A percentile compares a stretch with the other conserved stretches of the same genome.
Evolutionary conservation across 1,140 invertebrate species (phyloP).

Genomic region (Sminthurides bifidus): DNA sequence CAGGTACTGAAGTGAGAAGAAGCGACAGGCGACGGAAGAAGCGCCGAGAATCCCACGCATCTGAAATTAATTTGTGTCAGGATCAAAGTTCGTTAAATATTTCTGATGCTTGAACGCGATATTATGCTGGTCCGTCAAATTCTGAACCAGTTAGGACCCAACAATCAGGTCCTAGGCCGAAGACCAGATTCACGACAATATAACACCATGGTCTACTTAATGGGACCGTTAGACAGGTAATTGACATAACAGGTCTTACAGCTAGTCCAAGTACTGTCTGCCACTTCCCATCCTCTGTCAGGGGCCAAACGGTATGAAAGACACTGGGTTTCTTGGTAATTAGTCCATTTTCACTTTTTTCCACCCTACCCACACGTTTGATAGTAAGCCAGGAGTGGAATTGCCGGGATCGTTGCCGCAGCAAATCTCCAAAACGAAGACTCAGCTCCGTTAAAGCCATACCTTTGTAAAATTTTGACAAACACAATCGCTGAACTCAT

Average conservation of each 20-base stretch:
- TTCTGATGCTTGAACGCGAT: no score
- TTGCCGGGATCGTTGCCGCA: constrained; percentile 12
- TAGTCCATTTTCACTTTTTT: constrained; percentile 1
- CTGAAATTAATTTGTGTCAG: constrained; percentile 8
- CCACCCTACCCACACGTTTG: constrained; percentile 7
- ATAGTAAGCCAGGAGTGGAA: constrained; percentile 20
- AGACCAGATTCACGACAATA: not conserved
- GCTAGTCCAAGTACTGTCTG: constrained; percentile 23
- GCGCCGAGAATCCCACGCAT: constrained; percentile 24
- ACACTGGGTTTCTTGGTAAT: constrained; percentile 5
- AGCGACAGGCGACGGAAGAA: constrained; percentile 19
- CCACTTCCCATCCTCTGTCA: constrained; percentile 15
- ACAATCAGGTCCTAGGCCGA: no score
- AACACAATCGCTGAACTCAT: no score
- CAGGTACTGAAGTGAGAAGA: constrained; percentile 26
- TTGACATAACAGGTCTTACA: constrained; percentile 8
- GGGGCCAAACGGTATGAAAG: constrained; percentile 26
- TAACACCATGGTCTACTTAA: not conserved
- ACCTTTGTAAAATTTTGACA: constrained; percentile 19
- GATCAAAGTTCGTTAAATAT: not conserved
- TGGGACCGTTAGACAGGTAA: not conserved
- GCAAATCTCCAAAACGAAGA: constrained; percentile 26
- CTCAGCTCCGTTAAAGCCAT: constrained; percentile 14
- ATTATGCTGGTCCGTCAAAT: no score
- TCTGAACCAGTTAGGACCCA: no score